Conservation (phyloP, 2,797 vertebrate genomes). For the Poeciliopsis infans region DNA sequence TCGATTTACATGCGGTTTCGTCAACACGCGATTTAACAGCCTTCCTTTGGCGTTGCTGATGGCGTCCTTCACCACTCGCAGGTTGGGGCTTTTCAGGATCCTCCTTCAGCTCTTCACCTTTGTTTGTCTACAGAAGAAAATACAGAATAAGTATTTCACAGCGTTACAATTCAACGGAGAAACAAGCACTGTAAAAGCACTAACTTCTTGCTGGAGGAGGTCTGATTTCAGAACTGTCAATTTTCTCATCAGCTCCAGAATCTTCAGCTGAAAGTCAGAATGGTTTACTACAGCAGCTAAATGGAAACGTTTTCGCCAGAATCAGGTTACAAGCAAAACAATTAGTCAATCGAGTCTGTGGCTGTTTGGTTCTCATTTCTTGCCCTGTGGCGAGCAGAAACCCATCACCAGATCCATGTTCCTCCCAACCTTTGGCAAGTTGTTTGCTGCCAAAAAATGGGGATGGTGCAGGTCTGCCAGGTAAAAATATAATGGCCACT, state of each 20-base stretch:
- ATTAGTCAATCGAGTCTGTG: no score
- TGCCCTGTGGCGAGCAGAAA: no score
- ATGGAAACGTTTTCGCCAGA: not conserved
- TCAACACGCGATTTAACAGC: not conserved
- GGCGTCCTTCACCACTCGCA: not conserved
- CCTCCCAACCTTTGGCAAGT: no score
- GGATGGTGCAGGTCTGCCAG: no score
- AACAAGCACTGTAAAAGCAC: not conserved
- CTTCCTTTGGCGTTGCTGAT: not conserved
- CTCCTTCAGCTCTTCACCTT: conserved; percentile 3
- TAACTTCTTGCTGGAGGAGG: conserved; percentile 50
- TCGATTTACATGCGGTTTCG: conserved; percentile 10
- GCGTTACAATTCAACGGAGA: not conserved
- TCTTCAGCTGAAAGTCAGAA: conserved; percentile 43
- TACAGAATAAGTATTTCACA: not conserved
- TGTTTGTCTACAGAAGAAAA: not conserved
- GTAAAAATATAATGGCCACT: no score
- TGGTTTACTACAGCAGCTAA: not conserved
- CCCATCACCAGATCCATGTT: no score
- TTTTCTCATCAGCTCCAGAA: conserved; percentile 54
- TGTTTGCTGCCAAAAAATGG: no score
- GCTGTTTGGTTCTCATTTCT: no score
- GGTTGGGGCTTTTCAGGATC: not conserved
- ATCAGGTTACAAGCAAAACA: not conserved
- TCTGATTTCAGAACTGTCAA: conserved; percentile 51